phyloP scores from a whole-genome alignment of 2,888 invertebrate genomes.

The Willowsia nigromaculata region DNA sequence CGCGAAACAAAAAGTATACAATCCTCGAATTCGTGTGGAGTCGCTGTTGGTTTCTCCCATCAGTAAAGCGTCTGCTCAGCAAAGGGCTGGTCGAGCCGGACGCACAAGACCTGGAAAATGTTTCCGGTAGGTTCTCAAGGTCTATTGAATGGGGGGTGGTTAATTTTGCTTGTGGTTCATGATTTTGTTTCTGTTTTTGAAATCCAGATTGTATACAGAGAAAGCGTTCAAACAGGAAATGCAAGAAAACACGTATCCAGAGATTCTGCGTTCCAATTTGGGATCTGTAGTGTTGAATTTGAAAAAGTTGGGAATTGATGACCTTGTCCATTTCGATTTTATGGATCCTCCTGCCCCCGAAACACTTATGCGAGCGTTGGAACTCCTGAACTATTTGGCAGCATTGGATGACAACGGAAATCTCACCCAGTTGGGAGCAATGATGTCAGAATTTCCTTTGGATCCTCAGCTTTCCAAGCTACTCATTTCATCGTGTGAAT shows the following conservation, averaged over 20 bases:
- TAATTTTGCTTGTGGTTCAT: too few relatives aligned
- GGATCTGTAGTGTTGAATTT: slow-evolving; percentile 97
- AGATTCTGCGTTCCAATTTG: slow-evolving; percentile 98
- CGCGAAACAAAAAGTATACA: slow-evolving; percentile 99
- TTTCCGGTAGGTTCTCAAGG: slow-evolving; percentile 79
- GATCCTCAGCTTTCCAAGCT: slow-evolving; percentile 99
- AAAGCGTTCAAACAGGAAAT: slow-evolving; percentile 99
- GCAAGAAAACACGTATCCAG: slow-evolving; percentile 98
- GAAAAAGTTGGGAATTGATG: slow-evolving; percentile 99
- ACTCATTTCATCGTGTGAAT: slow-evolving; percentile 98
- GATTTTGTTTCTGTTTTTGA: too few relatives aligned
- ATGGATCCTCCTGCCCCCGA: slow-evolving; percentile 99
- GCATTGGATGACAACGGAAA: slow-evolving; percentile 97
- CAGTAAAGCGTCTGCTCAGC: slow-evolving; percentile 93
- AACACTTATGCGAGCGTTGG: slow-evolving; percentile 97
- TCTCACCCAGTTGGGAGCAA: slow-evolving; percentile 88
- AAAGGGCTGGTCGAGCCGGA: slow-evolving; percentile 97
- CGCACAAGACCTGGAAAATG: slow-evolving; percentile 97
- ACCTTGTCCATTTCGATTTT: slow-evolving; percentile 98
- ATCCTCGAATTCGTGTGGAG: slow-evolving; percentile 99
- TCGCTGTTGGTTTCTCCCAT: slow-evolving; percentile 99
- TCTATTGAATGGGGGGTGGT: too few relatives aligned
- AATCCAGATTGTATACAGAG: slow-evolving; percentile 98
- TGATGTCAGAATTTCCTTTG: slow-evolving; percentile 99
- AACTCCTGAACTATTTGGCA: slow-evolving; percentile 96